These are phyloP conservation scores for Umimayanthus kanabou DNA, from an alignment of 92 coral and sea anemone species.

Conservation along the genomic window DNA sequence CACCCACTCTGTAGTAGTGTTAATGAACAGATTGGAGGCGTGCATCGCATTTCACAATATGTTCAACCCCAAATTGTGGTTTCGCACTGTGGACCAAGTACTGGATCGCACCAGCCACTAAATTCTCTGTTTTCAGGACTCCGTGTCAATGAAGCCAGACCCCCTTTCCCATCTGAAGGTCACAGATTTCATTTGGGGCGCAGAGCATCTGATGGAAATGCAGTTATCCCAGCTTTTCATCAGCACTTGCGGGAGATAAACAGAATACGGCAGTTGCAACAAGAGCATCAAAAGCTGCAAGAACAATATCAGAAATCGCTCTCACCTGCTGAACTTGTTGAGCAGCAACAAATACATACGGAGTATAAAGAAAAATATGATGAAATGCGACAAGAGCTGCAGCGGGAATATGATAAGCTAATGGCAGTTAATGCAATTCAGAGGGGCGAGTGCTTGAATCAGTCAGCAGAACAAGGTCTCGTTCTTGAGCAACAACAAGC, in stretches of 20 bases:
- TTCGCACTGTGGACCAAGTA: constrained; percentile 67
- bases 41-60: constrained; percentile 4
- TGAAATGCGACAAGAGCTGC: constrained; percentile 96
- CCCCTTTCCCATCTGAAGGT: constrained; percentile 62
- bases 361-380: constrained; percentile 93
- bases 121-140: constrained; percentile 47
- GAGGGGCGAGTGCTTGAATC: constrained; percentile 56
- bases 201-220: constrained; percentile 96
- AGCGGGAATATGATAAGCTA: constrained; percentile 83
- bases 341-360: constrained; percentile 88
- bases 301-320: constrained; percentile 94
- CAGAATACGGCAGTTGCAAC: constrained; percentile 81
- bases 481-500: constrained; percentile 54
- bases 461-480: constrained; percentile 45
- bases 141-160: constrained; percentile 58
- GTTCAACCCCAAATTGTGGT: constrained; percentile 76
- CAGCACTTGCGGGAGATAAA: constrained; percentile 83
- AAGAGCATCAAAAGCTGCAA: constrained; percentile 92
- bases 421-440: constrained; percentile 76
- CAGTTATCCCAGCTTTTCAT: constrained; percentile 87
- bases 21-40: constrained; percentile 57
- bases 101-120: constrained; percentile 40
- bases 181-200: constrained; percentile 55
- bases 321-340: constrained; percentile 88
- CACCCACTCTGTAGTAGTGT: constrained; percentile 68